A percentile compares a stretch with the other conserved stretches of the same genome.
phyloP scores from a whole-genome alignment of 2,888 invertebrate genomes.

The Ochropleura plecta region DNA sequence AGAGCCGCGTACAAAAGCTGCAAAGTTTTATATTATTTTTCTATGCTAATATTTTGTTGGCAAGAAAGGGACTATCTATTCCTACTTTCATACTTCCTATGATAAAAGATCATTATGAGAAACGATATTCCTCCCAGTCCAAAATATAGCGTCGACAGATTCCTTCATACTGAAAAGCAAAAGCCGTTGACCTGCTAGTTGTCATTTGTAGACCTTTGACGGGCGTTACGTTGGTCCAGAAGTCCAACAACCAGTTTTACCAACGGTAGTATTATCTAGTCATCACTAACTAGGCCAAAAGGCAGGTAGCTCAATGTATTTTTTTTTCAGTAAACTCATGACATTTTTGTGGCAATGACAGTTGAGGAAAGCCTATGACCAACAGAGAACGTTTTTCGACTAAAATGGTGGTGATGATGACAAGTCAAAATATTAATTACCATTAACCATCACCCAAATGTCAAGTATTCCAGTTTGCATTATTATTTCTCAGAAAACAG shows the following conservation, averaged over 20 bases:
- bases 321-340: no score
- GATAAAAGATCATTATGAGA: background rate
- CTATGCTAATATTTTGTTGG: background rate
- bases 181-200: no score
- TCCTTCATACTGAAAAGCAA: no score
- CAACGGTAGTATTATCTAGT: no score
- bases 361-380: background rate
- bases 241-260: no score
- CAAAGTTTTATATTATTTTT: background rate
- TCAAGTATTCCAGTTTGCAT: background rate
- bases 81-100: background rate
- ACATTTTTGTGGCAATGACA: background rate
- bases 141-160: background rate
- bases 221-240: no score
- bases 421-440: background rate
- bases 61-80: no score
- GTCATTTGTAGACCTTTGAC: no score
- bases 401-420: background rate
- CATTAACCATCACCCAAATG: background rate
- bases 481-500: background rate
- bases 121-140: no score
- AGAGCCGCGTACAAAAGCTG: no score
- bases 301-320: no score
- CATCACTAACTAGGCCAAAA: no score
- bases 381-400: background rate